These are phyloP conservation scores for Coenonympha arcania DNA, from an alignment of 2,888 invertebrate genomes.

Conservation along the genomic window DNA sequence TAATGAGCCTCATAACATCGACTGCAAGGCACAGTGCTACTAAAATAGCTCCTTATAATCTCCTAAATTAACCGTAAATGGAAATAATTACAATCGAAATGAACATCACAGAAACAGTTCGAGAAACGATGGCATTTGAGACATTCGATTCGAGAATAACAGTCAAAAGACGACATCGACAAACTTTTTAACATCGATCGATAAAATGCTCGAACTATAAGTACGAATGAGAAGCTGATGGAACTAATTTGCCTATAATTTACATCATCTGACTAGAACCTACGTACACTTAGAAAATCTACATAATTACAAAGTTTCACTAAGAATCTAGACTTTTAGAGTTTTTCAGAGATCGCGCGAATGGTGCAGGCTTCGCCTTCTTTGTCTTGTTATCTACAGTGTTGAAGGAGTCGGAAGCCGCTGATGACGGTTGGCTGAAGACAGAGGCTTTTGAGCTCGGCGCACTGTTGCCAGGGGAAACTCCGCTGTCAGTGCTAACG, in stretches of 20 bases:
- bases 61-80: constrained; percentile 4
- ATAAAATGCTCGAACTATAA: constrained; percentile 46
- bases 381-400: constrained; percentile 51
- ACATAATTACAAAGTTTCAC: constrained; percentile 68
- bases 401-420: constrained; percentile 40
- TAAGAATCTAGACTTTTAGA: constrained; percentile 71
- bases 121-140: constrained; percentile 8
- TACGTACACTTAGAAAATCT: constrained; percentile 73
- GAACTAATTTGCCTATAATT: constrained; percentile 60
- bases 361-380: constrained; percentile 51
- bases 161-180: constrained; percentile 27
- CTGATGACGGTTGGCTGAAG: constrained; percentile 45
- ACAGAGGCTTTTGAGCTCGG: constrained; percentile 59
- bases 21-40: constrained; percentile 24
- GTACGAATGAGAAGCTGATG: constrained; percentile 61
- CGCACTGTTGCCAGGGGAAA: constrained; percentile 61
- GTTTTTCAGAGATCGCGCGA: constrained; percentile 60
- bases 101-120: constrained; percentile 18
- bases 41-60: constrained; percentile 7
- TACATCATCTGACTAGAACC: constrained; percentile 50
- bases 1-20: constrained; percentile 8
- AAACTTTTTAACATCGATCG: constrained; percentile 48
- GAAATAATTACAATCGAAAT: constrained; percentile 9
- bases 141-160: constrained; percentile 15
- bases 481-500: constrained; percentile 63